A percentile compares a stretch with the other conserved stretches of the same genome.
These are phyloP conservation scores for Tenthredo amoena DNA, from an alignment of 2,888 invertebrate genomes.

Conservation along the genomic window DNA sequence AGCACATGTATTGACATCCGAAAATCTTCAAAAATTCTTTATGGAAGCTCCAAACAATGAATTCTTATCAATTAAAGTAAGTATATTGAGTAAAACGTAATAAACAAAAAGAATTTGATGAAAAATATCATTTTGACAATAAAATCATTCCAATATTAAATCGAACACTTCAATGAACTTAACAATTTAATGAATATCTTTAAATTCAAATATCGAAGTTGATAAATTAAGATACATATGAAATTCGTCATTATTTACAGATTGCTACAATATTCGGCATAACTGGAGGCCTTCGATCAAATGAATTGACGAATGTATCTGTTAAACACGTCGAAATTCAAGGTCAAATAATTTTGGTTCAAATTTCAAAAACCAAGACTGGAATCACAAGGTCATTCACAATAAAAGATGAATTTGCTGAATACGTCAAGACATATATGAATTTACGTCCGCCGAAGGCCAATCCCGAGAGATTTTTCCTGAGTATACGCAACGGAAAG, in stretches of 20 bases:
- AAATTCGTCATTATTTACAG: not conserved
- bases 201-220: not conserved
- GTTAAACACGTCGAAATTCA: not conserved
- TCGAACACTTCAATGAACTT: too few species aligned
- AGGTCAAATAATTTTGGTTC: slow-evolving; percentile 6
- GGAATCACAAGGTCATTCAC: slow-evolving; percentile 6
- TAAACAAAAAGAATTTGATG: not conserved
- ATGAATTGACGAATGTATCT: not conserved
- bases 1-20: not conserved
- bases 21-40: not conserved
- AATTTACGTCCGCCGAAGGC: not conserved
- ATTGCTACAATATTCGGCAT: slow-evolving; percentile 12
- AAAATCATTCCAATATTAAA: not conserved
- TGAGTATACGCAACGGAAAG: not conserved
- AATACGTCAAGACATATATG: slow-evolving; percentile 1
- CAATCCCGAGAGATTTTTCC: slow-evolving; percentile 1
- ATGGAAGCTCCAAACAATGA: not conserved
- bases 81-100: slow-evolving; percentile 12
- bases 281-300: slow-evolving; percentile 1
- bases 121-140: not conserved
- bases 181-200: not conserved
- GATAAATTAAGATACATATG: not conserved
- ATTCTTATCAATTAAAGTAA: slow-evolving; percentile 9
- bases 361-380: not conserved
- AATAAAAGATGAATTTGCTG: slow-evolving; percentile 8